A percentile compares a stretch with the other conserved stretches of the same genome.
These are phyloP conservation scores for Gambusia yucatana DNA, from an alignment of 2,797 vertebrate genomes.

Conservation along the genomic window DNA sequence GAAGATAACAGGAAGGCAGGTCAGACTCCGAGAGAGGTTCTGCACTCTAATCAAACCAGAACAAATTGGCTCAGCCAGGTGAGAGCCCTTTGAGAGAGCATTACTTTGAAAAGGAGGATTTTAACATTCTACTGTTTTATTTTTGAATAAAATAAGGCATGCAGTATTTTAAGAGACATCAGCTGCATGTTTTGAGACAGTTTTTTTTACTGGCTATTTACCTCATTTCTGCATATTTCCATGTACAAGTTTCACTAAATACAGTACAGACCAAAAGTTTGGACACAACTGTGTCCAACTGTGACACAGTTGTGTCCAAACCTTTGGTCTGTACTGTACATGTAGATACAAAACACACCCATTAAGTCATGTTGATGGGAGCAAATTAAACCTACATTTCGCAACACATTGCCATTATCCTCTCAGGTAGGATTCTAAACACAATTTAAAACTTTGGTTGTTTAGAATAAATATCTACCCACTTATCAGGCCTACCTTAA, in stretches of 20 bases:
- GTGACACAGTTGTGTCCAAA: no score
- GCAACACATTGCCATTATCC: background rate
- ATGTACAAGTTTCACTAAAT: background rate
- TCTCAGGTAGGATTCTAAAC: background rate
- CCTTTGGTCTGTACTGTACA: background rate
- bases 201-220: background rate
- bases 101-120: background rate
- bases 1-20: conserved; percentile 63
- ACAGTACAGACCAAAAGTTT: no score
- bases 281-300: no score
- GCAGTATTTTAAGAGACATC: background rate
- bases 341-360: background rate
- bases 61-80: conserved; percentile 55
- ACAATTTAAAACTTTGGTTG: background rate
- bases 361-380: background rate
- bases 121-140: background rate
- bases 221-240: background rate
- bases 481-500: background rate
- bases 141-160: background rate
- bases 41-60: conserved; percentile 70
- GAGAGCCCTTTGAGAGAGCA: conserved; percentile 54
- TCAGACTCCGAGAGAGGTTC: conserved; percentile 55
- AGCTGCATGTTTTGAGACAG: background rate
- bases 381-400: background rate
- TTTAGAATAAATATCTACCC: background rate